These are phyloP conservation scores for Drosophila tripunctata DNA, from an alignment of 2,888 invertebrate species.

Conservation along the genomic window DNA sequence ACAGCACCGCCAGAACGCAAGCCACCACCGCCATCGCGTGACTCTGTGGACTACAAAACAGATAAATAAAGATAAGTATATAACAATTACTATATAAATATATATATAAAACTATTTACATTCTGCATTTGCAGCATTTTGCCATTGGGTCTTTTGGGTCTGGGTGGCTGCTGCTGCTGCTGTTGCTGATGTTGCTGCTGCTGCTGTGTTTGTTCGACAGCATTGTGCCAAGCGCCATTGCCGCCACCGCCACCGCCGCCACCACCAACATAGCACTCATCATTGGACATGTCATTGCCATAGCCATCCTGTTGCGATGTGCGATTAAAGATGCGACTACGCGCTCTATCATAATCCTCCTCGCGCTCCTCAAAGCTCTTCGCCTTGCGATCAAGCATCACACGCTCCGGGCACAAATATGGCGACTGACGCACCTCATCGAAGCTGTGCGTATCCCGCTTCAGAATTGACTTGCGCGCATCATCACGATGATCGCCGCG, in stretches of 20 bases:
- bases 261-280: slow-evolving; percentile 61
- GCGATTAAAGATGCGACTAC: slow-evolving; percentile 91
- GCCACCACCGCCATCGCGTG: slow-evolving; percentile 81
- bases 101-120: slow-evolving; percentile 42
- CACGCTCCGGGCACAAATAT: slow-evolving; percentile 87
- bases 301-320: slow-evolving; percentile 73
- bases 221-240: slow-evolving; percentile 64
- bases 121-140: slow-evolving; percentile 83
- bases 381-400: slow-evolving; percentile 88
- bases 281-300: slow-evolving; percentile 44
- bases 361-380: slow-evolving; percentile 96
- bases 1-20: slow-evolving; percentile 85
- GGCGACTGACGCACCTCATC: slow-evolving; percentile 87
- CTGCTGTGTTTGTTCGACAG: slow-evolving; percentile 64
- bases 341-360: slow-evolving; percentile 93
- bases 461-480: slow-evolving; percentile 90
- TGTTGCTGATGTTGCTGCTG: slow-evolving; percentile 57
- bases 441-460: slow-evolving; percentile 92
- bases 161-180: slow-evolving; percentile 63
- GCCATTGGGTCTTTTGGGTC: slow-evolving; percentile 80
- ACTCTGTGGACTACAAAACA: slow-evolving; percentile 74
- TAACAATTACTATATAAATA: background rate
- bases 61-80: background rate
- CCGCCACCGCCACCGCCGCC: slow-evolving; percentile 48
- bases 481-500: slow-evolving; percentile 88